Percentiles rank a stretch among this genome's conserved stretches.
These are phyloP conservation scores for Leptopterna dolabrata DNA, from an alignment of 2,888 invertebrate species.

Conservation along the genomic window DNA sequence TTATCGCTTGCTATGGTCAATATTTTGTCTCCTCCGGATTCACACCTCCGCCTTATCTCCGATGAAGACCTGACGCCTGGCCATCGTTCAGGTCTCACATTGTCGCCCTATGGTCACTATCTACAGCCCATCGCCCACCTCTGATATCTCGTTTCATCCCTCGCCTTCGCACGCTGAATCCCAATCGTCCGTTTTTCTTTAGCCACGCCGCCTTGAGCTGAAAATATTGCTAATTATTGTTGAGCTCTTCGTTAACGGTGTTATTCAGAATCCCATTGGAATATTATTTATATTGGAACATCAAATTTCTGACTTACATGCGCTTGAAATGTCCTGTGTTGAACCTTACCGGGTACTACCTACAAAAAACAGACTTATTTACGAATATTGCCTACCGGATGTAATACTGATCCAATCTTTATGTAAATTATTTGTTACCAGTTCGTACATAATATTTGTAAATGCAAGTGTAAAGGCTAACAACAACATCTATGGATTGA, in stretches of 20 bases:
- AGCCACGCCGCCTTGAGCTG: not conserved
- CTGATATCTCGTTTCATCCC: not conserved
- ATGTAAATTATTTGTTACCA: no score
- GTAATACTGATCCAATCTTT: no score
- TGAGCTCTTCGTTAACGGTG: not conserved
- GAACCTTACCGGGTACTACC: no score
- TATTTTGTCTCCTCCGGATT: not conserved
- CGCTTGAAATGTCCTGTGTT: no score
- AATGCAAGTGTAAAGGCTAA: no score
- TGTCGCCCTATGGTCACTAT: not conserved
- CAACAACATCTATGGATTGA: no score
- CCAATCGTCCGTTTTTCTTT: not conserved
- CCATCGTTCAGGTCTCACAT: not conserved
- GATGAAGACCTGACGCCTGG: slow-evolving; percentile 7
- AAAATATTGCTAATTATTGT: not conserved
- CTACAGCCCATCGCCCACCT: not conserved
- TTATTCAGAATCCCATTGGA: not conserved
- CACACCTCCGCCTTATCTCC: not conserved
- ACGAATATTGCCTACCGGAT: no score
- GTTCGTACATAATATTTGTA: no score
- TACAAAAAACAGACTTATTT: no score
- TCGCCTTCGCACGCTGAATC: not conserved
- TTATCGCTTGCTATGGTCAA: not conserved
- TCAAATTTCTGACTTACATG: not conserved
- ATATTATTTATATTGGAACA: not conserved